Percentiles rank a stretch among this genome's conserved stretches.
Conservation (phyloP, 2,888 invertebrate genomes). For the Plebejus melissa region DNA sequence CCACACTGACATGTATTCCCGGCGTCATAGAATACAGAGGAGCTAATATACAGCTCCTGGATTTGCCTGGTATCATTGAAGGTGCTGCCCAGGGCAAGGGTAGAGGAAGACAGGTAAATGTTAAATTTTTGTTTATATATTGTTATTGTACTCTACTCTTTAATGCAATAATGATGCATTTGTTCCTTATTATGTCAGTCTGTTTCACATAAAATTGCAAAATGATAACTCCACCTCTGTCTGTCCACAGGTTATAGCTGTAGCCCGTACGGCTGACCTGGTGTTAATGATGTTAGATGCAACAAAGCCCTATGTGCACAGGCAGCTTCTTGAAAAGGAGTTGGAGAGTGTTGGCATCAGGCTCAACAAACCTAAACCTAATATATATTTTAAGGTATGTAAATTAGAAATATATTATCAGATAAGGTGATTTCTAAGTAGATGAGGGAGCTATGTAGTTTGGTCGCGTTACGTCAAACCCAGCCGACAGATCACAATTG, state of each 20-base stretch:
- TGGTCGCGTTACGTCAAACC: too few relatives aligned
- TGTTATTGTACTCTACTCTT: background rate
- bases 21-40: slow-evolving; percentile 99
- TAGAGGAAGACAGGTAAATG: slow-evolving; percentile 87
- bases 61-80: slow-evolving; percentile 99
- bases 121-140: background rate
- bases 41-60: slow-evolving; percentile 98
- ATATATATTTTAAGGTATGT: slow-evolving; percentile 97
- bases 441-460: too few relatives aligned
- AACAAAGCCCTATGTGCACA: slow-evolving; percentile 97
- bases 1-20: slow-evolving; percentile 98
- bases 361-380: slow-evolving; percentile 96
- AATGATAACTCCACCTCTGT: background rate
- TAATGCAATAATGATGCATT: too few relatives aligned
- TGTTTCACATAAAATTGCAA: too few relatives aligned
- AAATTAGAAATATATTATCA: slow-evolving; percentile 29
- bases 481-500: too few relatives aligned
- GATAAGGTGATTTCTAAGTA: too few relatives aligned
- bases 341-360: slow-evolving; percentile 98
- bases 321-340: slow-evolving; percentile 93
- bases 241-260: slow-evolving; percentile 90
- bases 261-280: slow-evolving; percentile 97
- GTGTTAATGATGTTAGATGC: slow-evolving; percentile 99
- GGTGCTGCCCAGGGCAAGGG: slow-evolving; percentile 97
- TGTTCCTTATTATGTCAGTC: too few relatives aligned